Conservation (phyloP, 2,113 vertebrate genomes). For the Terrapene triunguis region DNA sequence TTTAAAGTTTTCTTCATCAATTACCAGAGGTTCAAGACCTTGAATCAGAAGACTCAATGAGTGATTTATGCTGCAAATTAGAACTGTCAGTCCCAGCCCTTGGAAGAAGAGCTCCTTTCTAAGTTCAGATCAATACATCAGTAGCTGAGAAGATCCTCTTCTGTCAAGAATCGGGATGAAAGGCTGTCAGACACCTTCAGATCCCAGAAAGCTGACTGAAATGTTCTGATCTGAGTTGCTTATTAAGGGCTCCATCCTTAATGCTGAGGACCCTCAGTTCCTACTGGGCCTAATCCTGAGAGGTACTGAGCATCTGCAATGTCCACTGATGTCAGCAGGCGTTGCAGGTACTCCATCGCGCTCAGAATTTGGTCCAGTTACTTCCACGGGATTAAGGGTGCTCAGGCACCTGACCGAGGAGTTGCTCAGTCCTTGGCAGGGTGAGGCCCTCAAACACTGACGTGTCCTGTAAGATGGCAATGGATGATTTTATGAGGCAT, state of each 20-base stretch:
- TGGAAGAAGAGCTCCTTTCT: not conserved
- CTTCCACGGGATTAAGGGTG: not conserved
- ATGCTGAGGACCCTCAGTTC: not conserved
- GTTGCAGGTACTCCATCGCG: not conserved
- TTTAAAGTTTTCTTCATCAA: conserved; percentile 24
- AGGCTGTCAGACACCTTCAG: conserved; percentile 6
- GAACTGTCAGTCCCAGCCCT: conserved; percentile 11
- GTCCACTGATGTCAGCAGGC: not conserved
- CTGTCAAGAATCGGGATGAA: conserved; percentile 10
- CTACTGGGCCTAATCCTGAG: not conserved
- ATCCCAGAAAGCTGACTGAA: not conserved
- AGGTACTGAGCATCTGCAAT: not conserved
- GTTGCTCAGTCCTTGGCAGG: not conserved
- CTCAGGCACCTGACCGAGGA: not conserved
- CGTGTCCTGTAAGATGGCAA: not conserved
- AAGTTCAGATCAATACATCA: conserved; percentile 12
- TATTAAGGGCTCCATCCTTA: not conserved
- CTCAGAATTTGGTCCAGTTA: not conserved
- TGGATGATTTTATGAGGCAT: not conserved
- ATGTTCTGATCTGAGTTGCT: not conserved
- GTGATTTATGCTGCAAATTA: conserved; percentile 33
- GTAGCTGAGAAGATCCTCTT: not conserved
- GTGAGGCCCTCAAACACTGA: not conserved
- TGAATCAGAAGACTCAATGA: not conserved
- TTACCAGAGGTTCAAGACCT: not conserved